These are phyloP conservation scores for Chaunax sp. DNA, from an alignment of 2,797 vertebrate genomes.

Conservation along the genomic window DNA sequence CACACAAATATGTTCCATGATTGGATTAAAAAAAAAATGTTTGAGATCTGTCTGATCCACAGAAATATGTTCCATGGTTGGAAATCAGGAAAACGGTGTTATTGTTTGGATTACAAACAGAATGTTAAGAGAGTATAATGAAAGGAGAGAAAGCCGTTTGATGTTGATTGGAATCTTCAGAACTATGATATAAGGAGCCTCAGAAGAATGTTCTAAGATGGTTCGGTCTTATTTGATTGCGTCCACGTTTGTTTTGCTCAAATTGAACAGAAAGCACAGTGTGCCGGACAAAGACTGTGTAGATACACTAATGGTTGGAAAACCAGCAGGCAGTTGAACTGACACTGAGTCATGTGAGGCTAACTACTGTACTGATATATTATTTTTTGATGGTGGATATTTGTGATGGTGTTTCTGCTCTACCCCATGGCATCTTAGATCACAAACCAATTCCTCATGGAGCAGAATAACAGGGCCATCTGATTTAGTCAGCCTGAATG, in stretches of 20 bases:
- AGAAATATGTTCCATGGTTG: slow-evolving; percentile 48
- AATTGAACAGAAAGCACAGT: slow-evolving; percentile 53
- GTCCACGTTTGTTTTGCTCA: slow-evolving; percentile 59
- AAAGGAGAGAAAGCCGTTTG: slow-evolving; percentile 61
- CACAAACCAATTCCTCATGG: slow-evolving; percentile 40
- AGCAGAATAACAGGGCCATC: slow-evolving; percentile 45
- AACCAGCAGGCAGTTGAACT: slow-evolving; percentile 49
- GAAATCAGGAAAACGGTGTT: slow-evolving; percentile 32
- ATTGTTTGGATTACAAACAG: slow-evolving; percentile 39
- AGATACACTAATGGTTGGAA: slow-evolving; percentile 49
- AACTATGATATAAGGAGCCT: slow-evolving; percentile 46
- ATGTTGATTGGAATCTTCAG: slow-evolving; percentile 77
- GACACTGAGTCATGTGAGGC: slow-evolving; percentile 23
- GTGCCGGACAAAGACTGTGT: slow-evolving; percentile 38
- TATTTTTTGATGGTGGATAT: slow-evolving; percentile 29
- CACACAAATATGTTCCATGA: slow-evolving; percentile 21
- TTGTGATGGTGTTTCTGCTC: slow-evolving; percentile 14
- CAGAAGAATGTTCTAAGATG: slow-evolving; percentile 55
- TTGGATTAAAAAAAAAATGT: slow-evolving; percentile 30
- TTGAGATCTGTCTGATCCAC: slow-evolving; percentile 31
- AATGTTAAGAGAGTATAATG: slow-evolving; percentile 48
- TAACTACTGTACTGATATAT: slow-evolving; percentile 47
- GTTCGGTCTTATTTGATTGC: slow-evolving; percentile 50
- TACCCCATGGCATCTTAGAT: slow-evolving; percentile 44
- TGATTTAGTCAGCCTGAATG: slow-evolving; percentile 37